A percentile compares a stretch with the other conserved stretches of the same genome.
These are phyloP conservation scores for Xenopus petersii DNA, from an alignment of 2,797 vertebrate species.

Conservation along the genomic window DNA sequence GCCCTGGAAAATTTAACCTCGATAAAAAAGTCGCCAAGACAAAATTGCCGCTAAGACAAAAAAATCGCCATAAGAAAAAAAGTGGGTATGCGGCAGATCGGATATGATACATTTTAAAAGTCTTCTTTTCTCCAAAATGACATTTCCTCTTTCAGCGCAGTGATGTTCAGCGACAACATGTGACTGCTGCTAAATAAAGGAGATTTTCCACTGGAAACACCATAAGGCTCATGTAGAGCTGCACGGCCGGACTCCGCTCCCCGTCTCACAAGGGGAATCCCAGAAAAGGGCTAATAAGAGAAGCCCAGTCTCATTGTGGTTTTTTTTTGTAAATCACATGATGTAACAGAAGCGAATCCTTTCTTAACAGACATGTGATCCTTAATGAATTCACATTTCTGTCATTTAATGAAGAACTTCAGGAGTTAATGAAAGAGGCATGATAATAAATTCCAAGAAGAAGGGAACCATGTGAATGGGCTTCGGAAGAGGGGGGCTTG, in stretches of 20 bases:
- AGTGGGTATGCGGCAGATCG: no score
- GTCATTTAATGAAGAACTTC: conserved; percentile 29
- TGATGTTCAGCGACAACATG: conserved; percentile 72
- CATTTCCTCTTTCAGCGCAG: conserved; percentile 63
- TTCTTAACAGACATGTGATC: conserved; percentile 53
- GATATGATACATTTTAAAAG: no score
- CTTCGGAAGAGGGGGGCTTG: no score
- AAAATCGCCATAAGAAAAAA: no score
- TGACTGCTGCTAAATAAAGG: conserved; percentile 79
- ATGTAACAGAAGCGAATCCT: conserved; percentile 55
- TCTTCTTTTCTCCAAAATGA: neutral
- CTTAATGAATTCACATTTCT: conserved; percentile 38
- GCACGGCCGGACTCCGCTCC: conserved; percentile 58
- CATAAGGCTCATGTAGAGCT: conserved; percentile 66
- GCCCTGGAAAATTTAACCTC: no score
- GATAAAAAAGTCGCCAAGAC: no score
- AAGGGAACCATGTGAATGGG: no score
- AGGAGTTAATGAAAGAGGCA: conserved; percentile 32
- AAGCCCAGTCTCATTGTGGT: conserved; percentile 59
- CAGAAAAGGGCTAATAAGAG: conserved; percentile 30
- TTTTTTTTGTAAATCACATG: conserved; percentile 39
- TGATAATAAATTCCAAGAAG: conserved; percentile 8
- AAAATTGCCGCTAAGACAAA: no score
- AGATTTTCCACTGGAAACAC: conserved; percentile 71
- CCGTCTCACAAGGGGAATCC: conserved; percentile 58